Evolutionary conservation across 2,113 vertebrate genomes (phyloP).

Genomic region (Sigmodon hispidus): DNA sequence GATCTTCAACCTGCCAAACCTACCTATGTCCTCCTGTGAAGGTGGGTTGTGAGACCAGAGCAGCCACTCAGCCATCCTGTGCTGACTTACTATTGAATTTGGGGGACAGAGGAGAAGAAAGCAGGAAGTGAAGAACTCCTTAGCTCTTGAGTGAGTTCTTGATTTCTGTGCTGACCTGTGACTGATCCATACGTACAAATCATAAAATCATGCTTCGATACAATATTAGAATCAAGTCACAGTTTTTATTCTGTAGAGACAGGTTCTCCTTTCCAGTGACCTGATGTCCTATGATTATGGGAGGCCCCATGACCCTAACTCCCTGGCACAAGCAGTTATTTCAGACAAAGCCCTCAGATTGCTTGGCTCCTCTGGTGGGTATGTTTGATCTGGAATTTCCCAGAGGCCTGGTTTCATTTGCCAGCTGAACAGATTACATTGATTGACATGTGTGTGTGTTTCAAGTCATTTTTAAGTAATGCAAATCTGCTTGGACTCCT

Average conservation of each 20-base stretch:
- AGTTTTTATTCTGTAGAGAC: neutral
- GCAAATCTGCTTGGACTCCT: neutral
- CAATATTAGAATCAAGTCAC: neutral
- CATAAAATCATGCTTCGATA: neutral
- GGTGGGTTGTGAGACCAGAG: neutral
- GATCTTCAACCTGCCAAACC: neutral
- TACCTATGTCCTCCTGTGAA: neutral
- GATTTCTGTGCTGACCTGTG: neutral
- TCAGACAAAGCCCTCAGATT: neutral
- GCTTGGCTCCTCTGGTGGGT: conserved; percentile 24
- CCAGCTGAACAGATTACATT: conserved; percentile 50
- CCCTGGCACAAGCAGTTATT: neutral
- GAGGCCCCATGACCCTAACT: neutral
- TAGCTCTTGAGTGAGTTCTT: neutral
- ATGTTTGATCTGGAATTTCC: conserved; percentile 59
- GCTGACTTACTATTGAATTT: neutral
- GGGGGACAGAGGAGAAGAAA: neutral
- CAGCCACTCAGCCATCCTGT: neutral
- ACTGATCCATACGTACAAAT: neutral
- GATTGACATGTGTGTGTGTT: conserved; percentile 24
- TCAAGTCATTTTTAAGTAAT: conserved; percentile 54
- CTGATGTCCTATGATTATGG: neutral
- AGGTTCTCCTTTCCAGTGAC: neutral
- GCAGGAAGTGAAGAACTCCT: neutral
- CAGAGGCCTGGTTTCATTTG: conserved; percentile 35